Base-by-base conservation (phyloP, 1,140 invertebrate species). In the Heliconius nattereri region DNA sequence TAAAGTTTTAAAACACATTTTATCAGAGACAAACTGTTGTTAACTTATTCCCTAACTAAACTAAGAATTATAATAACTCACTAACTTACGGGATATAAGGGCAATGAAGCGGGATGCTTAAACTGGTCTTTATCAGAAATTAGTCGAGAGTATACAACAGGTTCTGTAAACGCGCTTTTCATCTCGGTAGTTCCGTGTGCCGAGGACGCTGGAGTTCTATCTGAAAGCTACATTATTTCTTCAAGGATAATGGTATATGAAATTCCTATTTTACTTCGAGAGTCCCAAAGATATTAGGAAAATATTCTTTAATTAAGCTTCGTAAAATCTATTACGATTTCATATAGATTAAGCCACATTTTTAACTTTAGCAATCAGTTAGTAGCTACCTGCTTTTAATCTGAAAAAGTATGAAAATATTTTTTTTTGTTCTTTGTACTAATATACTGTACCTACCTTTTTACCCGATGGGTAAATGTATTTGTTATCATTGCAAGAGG, bases 101-200 rank as follows among this genome's bases (percentile, higher is more conserved):
- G 78, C 49, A 90, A 73, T 8, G 73, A 83, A n/a, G 79, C 79
- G n/a, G 89, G 86, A 76, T 90, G 86, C 76, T 90, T 90, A 52
- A 82, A 90, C 52, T 92, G 90, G 49, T 91, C 87, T 70, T 92
- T 92, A 16, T 89, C 78, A 7, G 90, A 91, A 9, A 91, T 78
- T 37, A 94, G 52, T 32, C 87, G 81, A 23, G 87, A 79, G 1
- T 84, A 71, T 57, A 76, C 75, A 11, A 66, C 29, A 1, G 89
- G 91, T 60, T 72, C 49, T 9, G 76, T 78, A 75, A 84, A 94
- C 1, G 84, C 76, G 26, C 81, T 84, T 76, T 81, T 84, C 86
- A 87, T 90, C 76, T 90, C 90, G 32, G 91, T 85, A 7, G 84
- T 88, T 3, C 85, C 86, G 71, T 91, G 87, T 7, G 82, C 88